Evolutionary conservation across 2,113 vertebrate species (phyloP), one percentile per base, ranked within the genome.

Genomic region (Aldabrachelys gigantea): DNA sequence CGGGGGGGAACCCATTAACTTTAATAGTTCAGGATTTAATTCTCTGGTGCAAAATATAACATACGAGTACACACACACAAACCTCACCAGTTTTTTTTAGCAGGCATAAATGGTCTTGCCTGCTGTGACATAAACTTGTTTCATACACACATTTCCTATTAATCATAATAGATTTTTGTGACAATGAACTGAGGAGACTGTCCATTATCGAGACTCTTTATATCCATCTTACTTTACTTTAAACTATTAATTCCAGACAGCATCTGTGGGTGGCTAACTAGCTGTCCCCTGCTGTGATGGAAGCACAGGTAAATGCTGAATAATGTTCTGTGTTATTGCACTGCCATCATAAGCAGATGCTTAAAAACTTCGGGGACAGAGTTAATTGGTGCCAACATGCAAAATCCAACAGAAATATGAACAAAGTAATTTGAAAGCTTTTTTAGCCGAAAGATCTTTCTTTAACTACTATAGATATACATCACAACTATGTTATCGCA

Each of bases 131-230:
- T 44, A 78, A 90, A 54, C 62, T 86, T 89, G 90, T 88, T 95
- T 91, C 90, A 82, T 83, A 78, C 38, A 10, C 53, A 72, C 6
- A 72, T 31, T 88, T 91, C 12, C 90, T 81, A 93, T 95, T 97
- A 95, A 96, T 95, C 93, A 84, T 78, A 31, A 62, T 50, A 83
- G 84, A 84, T n/a, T 54, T 91, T 81, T 92, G 85, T 93, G 95
- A 93, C 93, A 93, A 83, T 92, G 69, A 92, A 87, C 62, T 87
- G 79, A 27, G 89, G 89, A 94, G 93, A 93, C 90, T 62, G 52
- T 85, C 92, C 87, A 47, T 78, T 78, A 44, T 47, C 6, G 25
- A 78, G 80, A 80, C 81, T 95, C 90, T 93, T 91, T 62, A 75
- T 88, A 91, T 88, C 81, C 80, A 50, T 95, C 79, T 89, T 91